Conservation (phyloP, 1,140 invertebrate genomes). For the Sycobia sp. region DNA sequence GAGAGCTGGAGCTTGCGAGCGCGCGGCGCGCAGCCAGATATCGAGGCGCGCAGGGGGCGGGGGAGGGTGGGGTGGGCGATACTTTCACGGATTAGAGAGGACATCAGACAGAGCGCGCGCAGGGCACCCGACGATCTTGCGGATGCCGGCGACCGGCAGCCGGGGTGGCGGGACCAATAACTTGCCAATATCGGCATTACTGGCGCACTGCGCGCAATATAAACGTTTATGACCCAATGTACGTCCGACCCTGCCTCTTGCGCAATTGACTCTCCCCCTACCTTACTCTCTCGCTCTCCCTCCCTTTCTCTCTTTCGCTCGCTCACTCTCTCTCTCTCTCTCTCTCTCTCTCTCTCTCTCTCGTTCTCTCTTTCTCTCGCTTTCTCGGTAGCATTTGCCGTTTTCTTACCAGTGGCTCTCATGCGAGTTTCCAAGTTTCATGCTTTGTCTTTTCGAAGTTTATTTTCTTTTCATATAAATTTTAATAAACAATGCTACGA, state of each 20-base stretch:
- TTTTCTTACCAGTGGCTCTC: constrained; percentile 50
- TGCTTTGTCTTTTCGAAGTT: too few relatives aligned
- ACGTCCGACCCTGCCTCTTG: constrained; percentile 42
- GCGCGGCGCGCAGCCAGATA: constrained; percentile 13
- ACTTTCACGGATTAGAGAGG: constrained; percentile 46
- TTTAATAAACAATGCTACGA: too few relatives aligned
- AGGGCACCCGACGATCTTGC: constrained; percentile 29
- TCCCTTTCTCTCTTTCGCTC: neutral
- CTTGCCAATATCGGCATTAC: constrained; percentile 61
- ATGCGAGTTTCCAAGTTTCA: constrained; percentile 11
- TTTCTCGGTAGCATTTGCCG: constrained; percentile 32
- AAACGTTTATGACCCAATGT: constrained; percentile 60
- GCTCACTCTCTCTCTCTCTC: constrained; percentile 40
- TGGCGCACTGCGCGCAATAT: constrained; percentile 57
- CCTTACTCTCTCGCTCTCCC: constrained; percentile 43
- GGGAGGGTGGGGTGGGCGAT: too few relatives aligned
- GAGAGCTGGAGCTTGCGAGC: neutral
- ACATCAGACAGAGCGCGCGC: constrained; percentile 8
- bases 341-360: constrained; percentile 31
- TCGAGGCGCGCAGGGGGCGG: too few relatives aligned
- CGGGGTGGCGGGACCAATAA: constrained; percentile 53
- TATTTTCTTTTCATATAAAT: too few relatives aligned
- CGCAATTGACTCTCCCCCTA: constrained; percentile 35
- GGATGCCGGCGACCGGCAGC: constrained; percentile 23
- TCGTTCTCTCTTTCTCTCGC: neutral